These are phyloP conservation scores for Prionailurus viverrinus DNA, from an alignment of 2,113 vertebrate genomes.

Conservation along the genomic window DNA sequence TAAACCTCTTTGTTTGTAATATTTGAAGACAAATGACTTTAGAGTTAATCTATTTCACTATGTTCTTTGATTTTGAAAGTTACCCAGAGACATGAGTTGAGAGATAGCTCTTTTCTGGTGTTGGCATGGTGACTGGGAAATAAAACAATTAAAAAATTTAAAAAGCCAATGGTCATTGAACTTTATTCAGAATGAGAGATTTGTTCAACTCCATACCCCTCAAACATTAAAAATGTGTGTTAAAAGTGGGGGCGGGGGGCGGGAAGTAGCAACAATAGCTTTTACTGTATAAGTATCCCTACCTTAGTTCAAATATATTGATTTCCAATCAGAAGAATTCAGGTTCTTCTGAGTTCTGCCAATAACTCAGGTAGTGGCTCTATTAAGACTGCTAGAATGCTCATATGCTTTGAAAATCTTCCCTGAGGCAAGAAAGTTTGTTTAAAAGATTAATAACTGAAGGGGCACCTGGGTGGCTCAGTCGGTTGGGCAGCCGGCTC, in stretches of 20 bases:
- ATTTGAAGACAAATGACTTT: slow-evolving; percentile 19
- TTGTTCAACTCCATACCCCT: neutral
- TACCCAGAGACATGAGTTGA: neutral
- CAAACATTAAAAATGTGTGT: neutral
- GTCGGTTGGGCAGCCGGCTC: too few species aligned
- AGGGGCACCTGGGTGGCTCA: too few species aligned
- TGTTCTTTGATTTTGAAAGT: slow-evolving; percentile 6
- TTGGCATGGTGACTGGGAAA: neutral
- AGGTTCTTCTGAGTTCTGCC: neutral
- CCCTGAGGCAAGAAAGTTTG: neutral
- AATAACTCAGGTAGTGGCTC: neutral
- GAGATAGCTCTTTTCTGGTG: neutral
- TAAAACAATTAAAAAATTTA: neutral
- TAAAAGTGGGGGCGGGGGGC: rapidly evolving
- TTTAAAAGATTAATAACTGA: slow-evolving; percentile 9
- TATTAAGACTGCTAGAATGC: neutral
- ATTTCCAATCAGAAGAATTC: neutral
- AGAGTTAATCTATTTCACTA: neutral
- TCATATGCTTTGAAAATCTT: neutral
- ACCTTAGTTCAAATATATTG: neutral
- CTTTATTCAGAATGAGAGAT: slow-evolving; percentile 50
- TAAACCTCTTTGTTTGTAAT: slow-evolving; percentile 4
- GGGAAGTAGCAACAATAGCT: neutral
- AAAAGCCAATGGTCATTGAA: neutral
- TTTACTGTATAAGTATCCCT: neutral